Evolutionary conservation across 2,113 vertebrate species (phyloP).

Genomic region (Podarcis muralis): DNA sequence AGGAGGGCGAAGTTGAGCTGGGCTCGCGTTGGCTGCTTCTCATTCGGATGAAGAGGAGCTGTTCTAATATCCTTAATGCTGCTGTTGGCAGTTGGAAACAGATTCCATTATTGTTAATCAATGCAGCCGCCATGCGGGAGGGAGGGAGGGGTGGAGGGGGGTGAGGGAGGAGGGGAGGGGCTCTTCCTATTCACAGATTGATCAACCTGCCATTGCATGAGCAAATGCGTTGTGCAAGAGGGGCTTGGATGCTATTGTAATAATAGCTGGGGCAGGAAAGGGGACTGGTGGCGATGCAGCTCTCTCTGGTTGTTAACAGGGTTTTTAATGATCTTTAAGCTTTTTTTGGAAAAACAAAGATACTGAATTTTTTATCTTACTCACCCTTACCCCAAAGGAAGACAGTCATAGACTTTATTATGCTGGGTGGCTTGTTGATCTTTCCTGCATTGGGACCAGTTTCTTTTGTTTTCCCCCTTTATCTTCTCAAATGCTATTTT

Average conservation of each 20-base stretch:
- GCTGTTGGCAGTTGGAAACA: slow-evolving; percentile 74
- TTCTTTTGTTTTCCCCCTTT: slow-evolving; percentile 66
- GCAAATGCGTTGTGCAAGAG: slow-evolving; percentile 69
- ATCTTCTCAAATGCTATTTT: slow-evolving; percentile 55
- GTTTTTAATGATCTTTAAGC: slow-evolving; percentile 62
- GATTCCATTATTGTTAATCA: slow-evolving; percentile 83
- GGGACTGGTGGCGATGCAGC: slow-evolving; percentile 60
- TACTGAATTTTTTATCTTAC: slow-evolving; percentile 65
- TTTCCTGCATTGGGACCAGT: slow-evolving; percentile 54
- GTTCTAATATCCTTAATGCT: slow-evolving; percentile 74
- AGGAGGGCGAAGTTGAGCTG: slow-evolving; percentile 52
- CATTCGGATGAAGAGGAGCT: slow-evolving; percentile 66
- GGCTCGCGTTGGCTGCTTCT: slow-evolving; percentile 62
- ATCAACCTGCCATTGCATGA: slow-evolving; percentile 83
- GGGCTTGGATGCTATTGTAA: slow-evolving; percentile 73
- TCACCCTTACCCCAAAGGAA: background rate
- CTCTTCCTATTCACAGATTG: slow-evolving; percentile 81
- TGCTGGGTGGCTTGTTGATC: slow-evolving; percentile 58
- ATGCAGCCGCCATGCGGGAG: slow-evolving; percentile 78
- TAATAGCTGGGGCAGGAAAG: slow-evolving; percentile 69
- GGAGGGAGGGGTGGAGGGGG: slow-evolving; percentile 71
- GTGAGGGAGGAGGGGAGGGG: slow-evolving; percentile 70
- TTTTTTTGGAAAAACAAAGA: slow-evolving; percentile 68
- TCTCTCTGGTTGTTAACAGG: slow-evolving; percentile 44
- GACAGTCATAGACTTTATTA: slow-evolving; percentile 64